Evolutionary conservation across 2,888 invertebrate genomes (phyloP).

Genomic region (Ormia ochracea): DNA sequence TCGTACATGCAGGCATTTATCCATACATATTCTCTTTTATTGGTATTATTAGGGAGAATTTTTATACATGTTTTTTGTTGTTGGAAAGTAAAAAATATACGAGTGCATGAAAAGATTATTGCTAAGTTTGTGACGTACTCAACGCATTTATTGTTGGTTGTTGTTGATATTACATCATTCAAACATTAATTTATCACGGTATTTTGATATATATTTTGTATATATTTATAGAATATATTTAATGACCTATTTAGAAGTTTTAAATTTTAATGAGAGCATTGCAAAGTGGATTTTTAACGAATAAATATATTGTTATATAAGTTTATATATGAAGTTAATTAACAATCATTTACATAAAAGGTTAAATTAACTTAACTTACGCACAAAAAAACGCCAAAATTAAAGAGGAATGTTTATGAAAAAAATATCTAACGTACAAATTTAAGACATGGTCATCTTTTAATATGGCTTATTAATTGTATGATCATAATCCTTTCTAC

Average conservation of each 20-base stretch:
- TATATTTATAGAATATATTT: not conserved
- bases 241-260: slow-evolving; percentile 21
- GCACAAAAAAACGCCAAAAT: too few species aligned
- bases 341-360: too few species aligned
- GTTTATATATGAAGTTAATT: not conserved
- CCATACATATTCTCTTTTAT: not conserved
- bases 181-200: slow-evolving; percentile 1
- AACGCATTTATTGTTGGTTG: slow-evolving; percentile 12
- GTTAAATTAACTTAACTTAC: too few species aligned
- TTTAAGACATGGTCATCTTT: too few species aligned
- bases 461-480: too few species aligned
- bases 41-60: not conserved
- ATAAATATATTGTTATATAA: not conserved
- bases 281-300: too few species aligned
- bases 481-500: too few species aligned
- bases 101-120: slow-evolving; percentile 29
- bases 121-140: slow-evolving; percentile 39
- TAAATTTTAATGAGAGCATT: slow-evolving; percentile 1
- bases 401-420: too few species aligned
- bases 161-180: slow-evolving; percentile 31
- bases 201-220: not conserved
- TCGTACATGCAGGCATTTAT: too few species aligned
- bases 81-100: not conserved
- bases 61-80: not conserved
- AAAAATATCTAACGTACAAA: too few species aligned